Conservation (phyloP, 2,113 vertebrate genomes). For the Nyctibius bracteatus region DNA sequence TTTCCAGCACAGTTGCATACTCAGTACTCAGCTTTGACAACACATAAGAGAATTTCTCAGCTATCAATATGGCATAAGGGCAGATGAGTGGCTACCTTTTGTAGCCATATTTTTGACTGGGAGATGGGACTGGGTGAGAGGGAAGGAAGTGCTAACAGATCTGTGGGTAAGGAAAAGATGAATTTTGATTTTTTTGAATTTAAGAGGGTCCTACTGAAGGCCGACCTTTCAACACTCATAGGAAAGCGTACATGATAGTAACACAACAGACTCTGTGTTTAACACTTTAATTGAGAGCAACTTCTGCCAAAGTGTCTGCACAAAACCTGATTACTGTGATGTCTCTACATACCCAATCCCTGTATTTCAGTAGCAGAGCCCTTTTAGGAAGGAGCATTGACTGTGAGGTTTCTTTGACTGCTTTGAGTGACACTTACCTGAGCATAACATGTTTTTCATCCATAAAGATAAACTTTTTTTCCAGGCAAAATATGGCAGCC, state of each 20-base stretch:
- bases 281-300: not conserved
- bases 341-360: not conserved
- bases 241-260: not conserved
- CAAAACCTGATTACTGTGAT: not conserved
- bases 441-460: not conserved
- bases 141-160: not conserved
- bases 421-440: not conserved
- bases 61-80: not conserved
- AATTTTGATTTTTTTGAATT: not conserved
- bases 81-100: not conserved
- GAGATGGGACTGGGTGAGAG: not conserved
- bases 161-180: not conserved
- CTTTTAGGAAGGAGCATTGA: not conserved
- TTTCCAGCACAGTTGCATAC: not conserved
- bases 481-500: not conserved
- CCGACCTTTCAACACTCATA: not conserved
- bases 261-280: not conserved
- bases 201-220: not conserved
- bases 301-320: not conserved
- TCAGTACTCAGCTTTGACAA: not conserved
- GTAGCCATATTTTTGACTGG: no score
- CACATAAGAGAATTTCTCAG: not conserved
- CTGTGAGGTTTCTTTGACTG: not conserved
- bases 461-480: not conserved
- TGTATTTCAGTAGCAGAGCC: not conserved